Conservation (phyloP, 2,797 vertebrate genomes). For the Poeciliopsis presidionis region DNA sequence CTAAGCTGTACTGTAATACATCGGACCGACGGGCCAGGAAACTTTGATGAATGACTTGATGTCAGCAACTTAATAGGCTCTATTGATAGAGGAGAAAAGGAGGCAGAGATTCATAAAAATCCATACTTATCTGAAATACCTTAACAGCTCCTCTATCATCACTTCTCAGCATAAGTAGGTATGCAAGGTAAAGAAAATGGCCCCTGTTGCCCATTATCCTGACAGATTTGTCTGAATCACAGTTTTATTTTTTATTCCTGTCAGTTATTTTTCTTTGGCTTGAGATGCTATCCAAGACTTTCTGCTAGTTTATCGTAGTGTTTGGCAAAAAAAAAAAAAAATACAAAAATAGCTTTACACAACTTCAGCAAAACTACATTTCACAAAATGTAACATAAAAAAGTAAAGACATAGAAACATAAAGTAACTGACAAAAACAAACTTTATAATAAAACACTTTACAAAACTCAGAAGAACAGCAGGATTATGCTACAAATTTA, state of each 20-base stretch:
- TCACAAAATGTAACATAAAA: neutral
- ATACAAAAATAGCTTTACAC: neutral
- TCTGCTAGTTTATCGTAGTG: neutral
- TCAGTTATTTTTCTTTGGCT: conserved; percentile 11
- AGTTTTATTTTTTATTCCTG: conserved; percentile 23
- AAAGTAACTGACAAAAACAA: neutral
- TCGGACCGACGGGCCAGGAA: conserved; percentile 42
- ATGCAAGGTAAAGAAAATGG: conserved; percentile 20
- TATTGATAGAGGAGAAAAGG: conserved; percentile 46
- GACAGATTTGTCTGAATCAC: conserved; percentile 36
- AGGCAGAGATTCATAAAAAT: conserved; percentile 60
- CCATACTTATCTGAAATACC: conserved; percentile 54
- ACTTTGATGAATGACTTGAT: conserved; percentile 58
- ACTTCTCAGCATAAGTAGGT: conserved; percentile 22
- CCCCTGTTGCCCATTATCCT: conserved; percentile 11
- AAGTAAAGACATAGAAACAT: neutral
- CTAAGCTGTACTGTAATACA: conserved; percentile 26
- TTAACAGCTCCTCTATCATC: conserved; percentile 58
- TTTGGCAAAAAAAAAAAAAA: neutral
- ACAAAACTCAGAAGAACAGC: neutral
- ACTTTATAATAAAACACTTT: neutral
- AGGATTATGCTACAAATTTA: neutral
- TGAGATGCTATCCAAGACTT: conserved; percentile 1
- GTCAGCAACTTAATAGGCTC: conserved; percentile 57
- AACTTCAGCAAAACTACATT: neutral